These are phyloP conservation scores for Steromphala cineraria DNA, from an alignment of 2,888 invertebrate genomes.

Conservation along the genomic window DNA sequence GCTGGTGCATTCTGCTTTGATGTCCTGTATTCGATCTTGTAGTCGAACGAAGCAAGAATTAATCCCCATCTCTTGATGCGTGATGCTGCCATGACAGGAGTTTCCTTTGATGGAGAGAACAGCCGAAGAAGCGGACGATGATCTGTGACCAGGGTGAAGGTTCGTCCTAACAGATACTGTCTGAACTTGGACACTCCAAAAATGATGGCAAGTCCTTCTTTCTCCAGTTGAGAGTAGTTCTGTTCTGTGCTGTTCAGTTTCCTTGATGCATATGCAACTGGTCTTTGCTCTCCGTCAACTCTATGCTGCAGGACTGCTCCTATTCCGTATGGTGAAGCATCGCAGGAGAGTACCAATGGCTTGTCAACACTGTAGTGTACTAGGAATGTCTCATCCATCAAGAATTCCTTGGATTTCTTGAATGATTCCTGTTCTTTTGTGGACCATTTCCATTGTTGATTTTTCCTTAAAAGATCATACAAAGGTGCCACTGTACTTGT, in stretches of 20 bases:
- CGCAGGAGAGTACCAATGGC: neutral
- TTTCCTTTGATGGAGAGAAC: too few relatives aligned
- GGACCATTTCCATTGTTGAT: constrained; percentile 6
- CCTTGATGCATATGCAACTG: neutral
- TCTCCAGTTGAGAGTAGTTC: neutral
- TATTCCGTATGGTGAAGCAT: neutral
- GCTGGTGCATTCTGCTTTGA: too few relatives aligned
- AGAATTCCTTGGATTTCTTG: neutral
- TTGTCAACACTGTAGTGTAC: neutral
- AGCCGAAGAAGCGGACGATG: too few relatives aligned
- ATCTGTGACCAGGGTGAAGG: neutral
- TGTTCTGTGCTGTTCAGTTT: neutral
- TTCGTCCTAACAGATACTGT: neutral
- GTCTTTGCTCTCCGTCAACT: neutral
- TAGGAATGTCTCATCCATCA: constrained; percentile 5
- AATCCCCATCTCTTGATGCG: too few relatives aligned
- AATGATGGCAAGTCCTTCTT: neutral
- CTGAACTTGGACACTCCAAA: neutral
- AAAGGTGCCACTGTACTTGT: neutral
- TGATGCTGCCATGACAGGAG: too few relatives aligned
- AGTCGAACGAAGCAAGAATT: too few relatives aligned
- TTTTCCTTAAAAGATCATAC: neutral
- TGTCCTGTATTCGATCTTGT: too few relatives aligned
- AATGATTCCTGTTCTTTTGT: neutral
- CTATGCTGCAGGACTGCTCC: neutral